Conservation (phyloP, 2,888 invertebrate genomes). For the Lycophotia porphyrea region DNA sequence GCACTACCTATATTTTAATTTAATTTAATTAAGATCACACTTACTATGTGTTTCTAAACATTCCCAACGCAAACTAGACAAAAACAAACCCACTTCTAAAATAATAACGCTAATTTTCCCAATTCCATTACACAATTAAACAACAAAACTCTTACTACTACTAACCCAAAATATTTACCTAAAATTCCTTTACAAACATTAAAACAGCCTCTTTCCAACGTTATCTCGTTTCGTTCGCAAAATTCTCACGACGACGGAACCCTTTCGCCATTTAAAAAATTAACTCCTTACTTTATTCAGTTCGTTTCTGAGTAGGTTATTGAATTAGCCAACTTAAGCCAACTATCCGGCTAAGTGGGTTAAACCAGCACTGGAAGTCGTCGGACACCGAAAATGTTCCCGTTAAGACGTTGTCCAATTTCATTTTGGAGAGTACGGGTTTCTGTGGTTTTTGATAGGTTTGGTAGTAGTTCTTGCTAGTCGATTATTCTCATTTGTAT, state of each 20-base stretch:
- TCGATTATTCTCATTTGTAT: not conserved
- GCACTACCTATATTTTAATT: too few species aligned
- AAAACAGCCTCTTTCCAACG: conserved; percentile 29
- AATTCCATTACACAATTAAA: conserved; percentile 3
- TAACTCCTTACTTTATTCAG: conserved; percentile 66
- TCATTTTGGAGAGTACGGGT: conserved; percentile 1
- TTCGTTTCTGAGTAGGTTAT: conserved; percentile 64
- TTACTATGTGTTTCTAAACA: not conserved
- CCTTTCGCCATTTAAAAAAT: conserved; percentile 59
- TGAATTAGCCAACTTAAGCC: conserved; percentile 72
- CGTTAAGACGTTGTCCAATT: conserved; percentile 54
- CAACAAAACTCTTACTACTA: not conserved
- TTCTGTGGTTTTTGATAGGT: not conserved
- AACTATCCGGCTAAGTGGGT: conserved; percentile 67
- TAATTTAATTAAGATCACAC: not conserved
- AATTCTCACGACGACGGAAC: conserved; percentile 28
- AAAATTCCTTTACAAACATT: conserved; percentile 6
- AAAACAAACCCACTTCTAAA: not conserved
- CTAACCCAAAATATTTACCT: conserved; percentile 8
- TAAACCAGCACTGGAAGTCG: conserved; percentile 45
- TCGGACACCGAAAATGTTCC: conserved; percentile 54
- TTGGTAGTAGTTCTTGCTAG: not conserved
- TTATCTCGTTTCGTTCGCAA: conserved; percentile 38
- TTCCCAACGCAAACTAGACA: not conserved
- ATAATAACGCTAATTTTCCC: not conserved